phyloP scores from a whole-genome alignment of 2,113 vertebrate species.

The Hyaena hyaena region DNA sequence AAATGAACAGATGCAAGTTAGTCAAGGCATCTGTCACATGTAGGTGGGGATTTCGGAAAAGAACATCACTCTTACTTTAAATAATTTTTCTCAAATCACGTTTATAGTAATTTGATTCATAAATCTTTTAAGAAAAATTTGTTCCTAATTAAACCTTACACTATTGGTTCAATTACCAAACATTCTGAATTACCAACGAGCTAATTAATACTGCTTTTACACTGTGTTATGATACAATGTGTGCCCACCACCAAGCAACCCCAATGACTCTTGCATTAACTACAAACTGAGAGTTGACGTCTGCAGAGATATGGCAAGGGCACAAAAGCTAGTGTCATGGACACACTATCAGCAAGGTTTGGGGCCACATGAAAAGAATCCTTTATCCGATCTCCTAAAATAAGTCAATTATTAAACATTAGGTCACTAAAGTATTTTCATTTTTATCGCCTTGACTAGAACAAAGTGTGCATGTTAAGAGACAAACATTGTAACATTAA shows the following conservation, averaged over 20 bases:
- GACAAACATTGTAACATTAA: background rate
- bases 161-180: background rate
- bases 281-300: background rate
- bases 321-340: background rate
- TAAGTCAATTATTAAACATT: background rate
- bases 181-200: background rate
- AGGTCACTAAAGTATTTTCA: background rate
- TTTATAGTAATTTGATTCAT: background rate
- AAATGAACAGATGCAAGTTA: conserved; percentile 4
- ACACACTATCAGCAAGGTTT: background rate
- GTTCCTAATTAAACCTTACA: background rate
- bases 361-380: background rate
- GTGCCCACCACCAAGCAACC: background rate
- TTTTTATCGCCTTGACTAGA: background rate
- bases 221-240: background rate
- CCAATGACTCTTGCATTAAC: background rate
- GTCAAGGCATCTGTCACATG: background rate
- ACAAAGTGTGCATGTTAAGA: background rate
- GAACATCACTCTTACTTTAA: conserved; percentile 22
- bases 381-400: background rate
- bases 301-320: background rate
- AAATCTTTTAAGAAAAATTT: background rate
- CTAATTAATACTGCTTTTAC: background rate
- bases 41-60: background rate
- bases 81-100: conserved; percentile 15